These are phyloP conservation scores for Nerophis lumbriciformis DNA, from an alignment of 2,113 vertebrate genomes.

Conservation along the genomic window DNA sequence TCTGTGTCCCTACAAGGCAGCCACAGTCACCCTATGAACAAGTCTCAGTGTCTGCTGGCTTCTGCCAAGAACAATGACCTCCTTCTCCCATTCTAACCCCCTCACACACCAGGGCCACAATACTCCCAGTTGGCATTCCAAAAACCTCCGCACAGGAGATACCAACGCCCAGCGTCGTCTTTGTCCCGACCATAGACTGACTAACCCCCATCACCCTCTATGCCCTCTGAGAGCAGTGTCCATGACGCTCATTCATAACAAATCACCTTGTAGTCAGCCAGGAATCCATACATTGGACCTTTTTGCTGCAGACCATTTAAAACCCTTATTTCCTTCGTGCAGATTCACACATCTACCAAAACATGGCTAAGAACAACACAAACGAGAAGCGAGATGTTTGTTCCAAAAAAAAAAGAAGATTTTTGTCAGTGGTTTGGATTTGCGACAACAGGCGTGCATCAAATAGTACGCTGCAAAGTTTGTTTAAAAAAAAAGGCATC, in stretches of 20 bases:
- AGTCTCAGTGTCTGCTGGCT: constrained; percentile 58
- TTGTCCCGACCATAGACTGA: constrained; percentile 25
- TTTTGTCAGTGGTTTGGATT: too few relatives aligned
- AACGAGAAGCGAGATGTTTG: too few relatives aligned
- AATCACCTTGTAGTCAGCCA: background rate
- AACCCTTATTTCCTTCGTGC: too few relatives aligned
- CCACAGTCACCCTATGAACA: constrained; percentile 64
- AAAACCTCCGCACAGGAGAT: constrained; percentile 56
- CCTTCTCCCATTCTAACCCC: constrained; percentile 63
- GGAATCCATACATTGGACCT: too few relatives aligned
- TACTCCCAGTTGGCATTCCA: constrained; percentile 65
- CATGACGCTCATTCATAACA: constrained; percentile 30
- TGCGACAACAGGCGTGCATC: too few relatives aligned
- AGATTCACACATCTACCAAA: too few relatives aligned
- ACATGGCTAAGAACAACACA: too few relatives aligned
- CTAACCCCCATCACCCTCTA: constrained; percentile 35
- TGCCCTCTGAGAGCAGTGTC: constrained; percentile 29
- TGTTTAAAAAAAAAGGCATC: too few relatives aligned
- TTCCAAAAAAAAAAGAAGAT: too few relatives aligned
- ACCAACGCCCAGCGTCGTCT: constrained; percentile 36
- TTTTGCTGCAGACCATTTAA: too few relatives aligned
- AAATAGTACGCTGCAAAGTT: too few relatives aligned
- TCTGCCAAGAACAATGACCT: constrained; percentile 54
- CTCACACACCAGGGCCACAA: constrained; percentile 54
- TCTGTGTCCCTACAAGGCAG: constrained; percentile 61